Conservation (phyloP, 2,888 invertebrate genomes). For the Athalia circularis region DNA sequence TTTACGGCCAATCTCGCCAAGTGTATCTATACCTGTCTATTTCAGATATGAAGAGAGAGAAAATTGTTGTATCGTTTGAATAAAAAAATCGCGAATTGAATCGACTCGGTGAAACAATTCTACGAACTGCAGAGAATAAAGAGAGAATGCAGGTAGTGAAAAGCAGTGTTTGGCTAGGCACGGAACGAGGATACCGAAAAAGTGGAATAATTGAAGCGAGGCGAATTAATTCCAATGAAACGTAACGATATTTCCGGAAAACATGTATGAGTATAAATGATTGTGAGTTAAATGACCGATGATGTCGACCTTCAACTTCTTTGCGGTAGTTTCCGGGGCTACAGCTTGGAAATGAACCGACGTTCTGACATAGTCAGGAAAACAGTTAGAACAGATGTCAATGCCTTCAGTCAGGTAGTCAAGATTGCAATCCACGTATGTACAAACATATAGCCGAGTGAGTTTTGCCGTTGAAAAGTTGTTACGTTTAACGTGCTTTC, state of each 20-base stretch:
- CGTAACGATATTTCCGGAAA: background rate
- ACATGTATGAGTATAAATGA: background rate
- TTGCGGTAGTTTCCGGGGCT: conserved; percentile 9
- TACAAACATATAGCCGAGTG: background rate
- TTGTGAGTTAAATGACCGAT: conserved; percentile 22
- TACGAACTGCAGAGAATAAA: no score
- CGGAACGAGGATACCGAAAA: background rate
- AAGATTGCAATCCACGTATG: conserved; percentile 17
- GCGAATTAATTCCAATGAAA: background rate
- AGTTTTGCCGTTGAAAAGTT: background rate
- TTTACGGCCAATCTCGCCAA: no score
- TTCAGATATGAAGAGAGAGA: no score
- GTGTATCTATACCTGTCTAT: no score
- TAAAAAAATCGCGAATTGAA: no score
- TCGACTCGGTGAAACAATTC: no score
- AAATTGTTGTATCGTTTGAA: no score
- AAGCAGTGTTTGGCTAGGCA: no score
- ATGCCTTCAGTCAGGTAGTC: background rate
- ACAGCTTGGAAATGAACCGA: conserved; percentile 20
- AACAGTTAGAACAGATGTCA: conserved; percentile 34
- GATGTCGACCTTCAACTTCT: conserved; percentile 29
- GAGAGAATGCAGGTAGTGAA: no score
- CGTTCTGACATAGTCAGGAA: conserved; percentile 12
- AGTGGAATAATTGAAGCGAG: background rate
- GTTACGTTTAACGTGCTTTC: background rate